Evolutionary conservation across 2,888 invertebrate genomes (phyloP), one percentile per base, ranked within the genome.

Genomic region (Drosophila emarginata): DNA sequence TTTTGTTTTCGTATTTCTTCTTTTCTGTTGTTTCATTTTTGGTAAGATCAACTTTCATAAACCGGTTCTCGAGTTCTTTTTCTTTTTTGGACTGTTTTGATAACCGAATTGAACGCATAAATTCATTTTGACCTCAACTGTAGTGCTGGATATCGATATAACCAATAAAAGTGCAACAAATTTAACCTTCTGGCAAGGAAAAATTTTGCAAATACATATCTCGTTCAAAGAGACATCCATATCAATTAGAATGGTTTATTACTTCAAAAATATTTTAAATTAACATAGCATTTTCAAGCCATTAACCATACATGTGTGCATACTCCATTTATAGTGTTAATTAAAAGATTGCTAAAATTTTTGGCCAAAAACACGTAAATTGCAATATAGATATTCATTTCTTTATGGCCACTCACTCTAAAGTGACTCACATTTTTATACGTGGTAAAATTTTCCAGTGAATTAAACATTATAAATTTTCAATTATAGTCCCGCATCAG

Each of bases 41-140:
- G 32, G 18, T 18, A 37, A 50, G 53, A 68, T 54, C 67, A 71
- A 79, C 79, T 84, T 81, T 84, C 81, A 67, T 71, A 79, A 81
- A 84, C 81, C 76, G 84, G 84, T 81, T 81, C 23, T 58, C 57
- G 39, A 57, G 60, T 39, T 57, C 4, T 28, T 28, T 28, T 64
- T 61, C 51, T 70, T 28, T 28, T 64, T 61, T 53, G 64, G 70
- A 57, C 64, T 64, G 15, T 32, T 68, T 59, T 63, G 60, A 60
- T 71, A 70, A 64, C 36, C 64, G 32, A 21, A 51, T 15, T 45
- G 9, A 62, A 50, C 28, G 7, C 26, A 21, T 54, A 54, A 54
- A 54, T 54, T 18, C 18, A 32, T 12, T 32, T 54, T 36, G 50
- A 15, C 15, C 23, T 3, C 14, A 28, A 28, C 26, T 4, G 3